Conservation (phyloP, 2,113 vertebrate genomes). For the Peromyscus maniculatus region DNA sequence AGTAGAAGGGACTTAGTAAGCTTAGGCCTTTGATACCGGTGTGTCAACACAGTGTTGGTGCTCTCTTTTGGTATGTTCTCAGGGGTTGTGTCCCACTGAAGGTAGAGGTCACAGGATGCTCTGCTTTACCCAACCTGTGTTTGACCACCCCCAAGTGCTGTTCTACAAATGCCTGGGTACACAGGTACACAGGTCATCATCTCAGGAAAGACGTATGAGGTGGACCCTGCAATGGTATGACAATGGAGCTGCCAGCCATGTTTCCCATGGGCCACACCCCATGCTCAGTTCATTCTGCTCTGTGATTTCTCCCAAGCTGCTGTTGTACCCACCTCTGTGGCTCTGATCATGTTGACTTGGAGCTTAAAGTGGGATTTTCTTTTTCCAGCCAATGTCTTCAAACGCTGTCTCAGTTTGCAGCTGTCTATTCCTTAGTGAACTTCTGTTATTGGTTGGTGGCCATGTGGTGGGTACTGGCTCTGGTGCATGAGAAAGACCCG, state of each 20-base stretch:
- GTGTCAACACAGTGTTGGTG: rapidly evolving
- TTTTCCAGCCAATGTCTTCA: not conserved
- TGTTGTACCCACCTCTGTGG: not conserved
- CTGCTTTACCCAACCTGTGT: not conserved
- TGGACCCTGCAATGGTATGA: not conserved
- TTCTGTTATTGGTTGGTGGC: not conserved
- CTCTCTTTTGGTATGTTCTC: not conserved
- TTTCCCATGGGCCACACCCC: rapidly evolving
- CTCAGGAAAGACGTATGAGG: not conserved
- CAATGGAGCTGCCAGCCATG: rapidly evolving
- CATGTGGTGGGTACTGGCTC: not conserved
- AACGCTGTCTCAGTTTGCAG: not conserved
- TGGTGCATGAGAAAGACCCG: not conserved
- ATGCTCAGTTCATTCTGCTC: not conserved
- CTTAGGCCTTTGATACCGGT: not conserved
- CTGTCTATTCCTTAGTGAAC: not conserved
- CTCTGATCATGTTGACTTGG: not conserved
- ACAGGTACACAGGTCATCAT: rapidly evolving
- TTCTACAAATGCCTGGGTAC: not conserved
- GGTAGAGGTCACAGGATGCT: too few relatives aligned
- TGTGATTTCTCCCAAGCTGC: not conserved
- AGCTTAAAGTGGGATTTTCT: not conserved
- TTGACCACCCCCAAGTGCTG: not conserved
- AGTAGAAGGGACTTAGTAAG: not conserved
- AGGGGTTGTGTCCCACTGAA: not conserved